Base-by-base conservation (phyloP, 2,888 invertebrate genomes). In the Junonia oenone region DNA sequence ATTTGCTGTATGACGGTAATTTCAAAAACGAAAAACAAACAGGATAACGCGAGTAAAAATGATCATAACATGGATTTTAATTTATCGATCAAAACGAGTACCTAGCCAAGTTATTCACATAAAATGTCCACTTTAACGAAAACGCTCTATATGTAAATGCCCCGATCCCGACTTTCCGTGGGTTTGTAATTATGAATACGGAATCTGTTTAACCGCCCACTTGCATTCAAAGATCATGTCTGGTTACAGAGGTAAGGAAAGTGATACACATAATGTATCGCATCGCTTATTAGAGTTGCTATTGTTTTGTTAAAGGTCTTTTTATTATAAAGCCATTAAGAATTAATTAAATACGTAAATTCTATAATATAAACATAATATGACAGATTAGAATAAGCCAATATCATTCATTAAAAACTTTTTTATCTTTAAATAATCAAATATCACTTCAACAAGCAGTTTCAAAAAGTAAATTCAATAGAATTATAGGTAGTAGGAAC, bases 161-260 rank as follows among this genome's bases (percentile, higher is more conserved):
- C 45, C 17, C 37, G 52, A 37, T 46, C 38, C 35, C 13, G 22
- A 27, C 38, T 19, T 40, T 17, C 38, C 17, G 46, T n/a, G 11
- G 26, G 22, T 22, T 9, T 22, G 27, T 26, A 40, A 48, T 48
- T 48, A 54, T 43, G 54, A 54, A 54, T 54, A 54, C 54, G 43
- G 15, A 54, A 40, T 38, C 11, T 48, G 47, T 15, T 17, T 22
- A 54, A 54, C 46, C 31, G 46, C 46, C 38, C 40, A 38, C 22
- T 48, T 22, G 40, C 47, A 31, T 47, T 27, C 40, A 31, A 29
- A 47, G 15, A 33, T 19, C 27, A 29, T 33, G 47, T 31, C 47
- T 47, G 31, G 33, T 40, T 2, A 2, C 37, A 40, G 11, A 19
- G 17, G 38, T 40, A 11, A 5, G 19, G 17, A 17, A 40, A 11